Evolutionary conservation across 2,113 vertebrate species (phyloP).

Genomic region (Cariama cristata): DNA sequence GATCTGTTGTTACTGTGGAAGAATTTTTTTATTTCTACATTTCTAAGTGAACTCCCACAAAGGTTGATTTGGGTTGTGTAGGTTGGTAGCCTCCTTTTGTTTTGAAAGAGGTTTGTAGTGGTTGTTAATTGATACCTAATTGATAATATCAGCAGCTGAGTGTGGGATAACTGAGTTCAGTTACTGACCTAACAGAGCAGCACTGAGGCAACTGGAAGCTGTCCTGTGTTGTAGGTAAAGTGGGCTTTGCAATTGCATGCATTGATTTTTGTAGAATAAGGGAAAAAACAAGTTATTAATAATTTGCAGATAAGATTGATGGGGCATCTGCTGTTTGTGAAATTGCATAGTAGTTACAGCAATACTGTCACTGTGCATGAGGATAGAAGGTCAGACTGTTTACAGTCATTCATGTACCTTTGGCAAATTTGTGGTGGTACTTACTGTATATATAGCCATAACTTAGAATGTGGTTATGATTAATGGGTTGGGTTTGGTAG

Average conservation of each 20-base stretch:
- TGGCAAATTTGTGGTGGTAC: neutral
- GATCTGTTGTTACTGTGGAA: neutral
- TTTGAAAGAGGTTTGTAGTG: neutral
- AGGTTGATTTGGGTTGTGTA: neutral
- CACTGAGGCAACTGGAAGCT: neutral
- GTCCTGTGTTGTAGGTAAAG: neutral
- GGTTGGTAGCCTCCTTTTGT: neutral
- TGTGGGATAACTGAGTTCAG: neutral
- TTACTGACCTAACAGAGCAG: neutral
- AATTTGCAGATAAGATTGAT: neutral
- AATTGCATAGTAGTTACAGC: fast-evolving
- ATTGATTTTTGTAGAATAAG: neutral
- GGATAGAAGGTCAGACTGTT: neutral
- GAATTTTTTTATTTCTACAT: neutral
- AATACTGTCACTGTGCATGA: neutral
- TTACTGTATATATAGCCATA: neutral
- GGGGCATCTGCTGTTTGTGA: neutral
- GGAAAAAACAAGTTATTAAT: neutral
- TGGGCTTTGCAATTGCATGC: neutral
- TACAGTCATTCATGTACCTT: neutral
- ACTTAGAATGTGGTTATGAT: neutral
- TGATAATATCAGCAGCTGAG: neutral
- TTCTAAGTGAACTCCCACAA: neutral
- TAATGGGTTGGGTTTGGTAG: neutral
- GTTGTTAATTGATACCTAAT: neutral